Base-by-base conservation (phyloP, 2,113 vertebrate genomes). In the Laticauda colubrina region DNA sequence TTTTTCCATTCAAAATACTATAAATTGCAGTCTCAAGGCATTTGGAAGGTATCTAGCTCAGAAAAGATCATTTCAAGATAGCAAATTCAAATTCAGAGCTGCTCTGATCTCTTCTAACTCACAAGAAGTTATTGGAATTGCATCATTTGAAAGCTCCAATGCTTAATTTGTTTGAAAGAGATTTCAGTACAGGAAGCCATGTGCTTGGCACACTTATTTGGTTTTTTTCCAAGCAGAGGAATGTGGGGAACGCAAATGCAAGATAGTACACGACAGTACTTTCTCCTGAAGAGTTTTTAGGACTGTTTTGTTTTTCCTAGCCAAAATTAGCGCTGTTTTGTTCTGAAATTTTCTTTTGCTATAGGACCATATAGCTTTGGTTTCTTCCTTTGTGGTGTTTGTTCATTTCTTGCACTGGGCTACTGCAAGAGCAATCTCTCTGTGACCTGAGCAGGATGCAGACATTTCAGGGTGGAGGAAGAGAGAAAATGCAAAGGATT, bases 221-320 rank as follows among this genome's bases (percentile, higher is more conserved):
- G 88, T 56, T 53, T 48, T 75, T 86, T 53, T 5, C 23, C 12
- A 11, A 39, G 9, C 64, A 12, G 23, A 90, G 92, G 92, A 90
- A 93, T 86, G 92, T 54, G 88, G 29, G 24, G 39, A 93, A 86
- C 54, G 56, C 89, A 86, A 57, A 5, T 87, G 81, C 56, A 93
- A 93, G 89, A 90, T 54, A 21, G 81, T 61, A 90, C 81, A 87
- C 1, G 81, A 61, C 5, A 56, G 26, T 29, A 90, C 26, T 51
- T 51, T 48, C 56, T 90, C 21, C 55, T 56, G n/a, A 18, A 11
- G 43, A n/a, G 29, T 48, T 14, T 90, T 57, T 43, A 23, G 39
- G n/a, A 20, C 53, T 57, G 23, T 34, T 53, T 9, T 24, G 5
- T 51, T 26, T 51, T 24, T 39, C 8, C 26, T 20, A 45, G 34